These are phyloP conservation scores for Coelopa frigida DNA, from an alignment of 1,140 invertebrate genomes.

Conservation along the genomic window DNA sequence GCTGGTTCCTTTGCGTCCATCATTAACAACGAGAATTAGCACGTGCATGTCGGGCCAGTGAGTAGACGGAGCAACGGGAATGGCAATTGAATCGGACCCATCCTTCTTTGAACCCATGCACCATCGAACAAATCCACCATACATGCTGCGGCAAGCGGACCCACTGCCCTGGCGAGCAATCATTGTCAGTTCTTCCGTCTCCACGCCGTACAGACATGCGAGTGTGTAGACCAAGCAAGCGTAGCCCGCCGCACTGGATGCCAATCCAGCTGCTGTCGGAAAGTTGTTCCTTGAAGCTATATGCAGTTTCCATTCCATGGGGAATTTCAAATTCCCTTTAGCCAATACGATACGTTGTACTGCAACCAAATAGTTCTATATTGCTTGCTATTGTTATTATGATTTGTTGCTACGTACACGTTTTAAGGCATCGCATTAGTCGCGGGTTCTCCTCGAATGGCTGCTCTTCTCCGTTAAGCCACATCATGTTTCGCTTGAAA, in stretches of 20 bases:
- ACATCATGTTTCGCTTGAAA: constrained; percentile 73
- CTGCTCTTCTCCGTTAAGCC: constrained; percentile 83
- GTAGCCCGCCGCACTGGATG: constrained; percentile 97
- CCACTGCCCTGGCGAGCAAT: constrained; percentile 88
- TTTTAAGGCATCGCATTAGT: constrained; percentile 68
- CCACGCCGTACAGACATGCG: constrained; percentile 66
- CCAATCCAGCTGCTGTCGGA: constrained; percentile 95
- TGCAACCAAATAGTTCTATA: constrained; percentile 7
- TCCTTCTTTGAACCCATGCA: constrained; percentile 58
- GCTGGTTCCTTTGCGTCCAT: constrained; percentile 74
- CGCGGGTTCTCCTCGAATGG: constrained; percentile 62
- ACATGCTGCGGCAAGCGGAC: constrained; percentile 91
- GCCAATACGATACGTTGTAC: constrained; percentile 44
- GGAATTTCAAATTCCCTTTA: constrained; percentile 40
- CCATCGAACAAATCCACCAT: constrained; percentile 91
- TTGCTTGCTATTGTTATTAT: neutral
- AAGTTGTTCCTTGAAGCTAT: constrained; percentile 97
- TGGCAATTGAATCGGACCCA: constrained; percentile 78
- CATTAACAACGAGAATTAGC: constrained; percentile 85
- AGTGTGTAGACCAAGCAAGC: constrained; percentile 78
- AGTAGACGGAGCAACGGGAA: constrained; percentile 59
- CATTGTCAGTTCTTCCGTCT: constrained; percentile 68
- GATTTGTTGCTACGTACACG: constrained; percentile 52
- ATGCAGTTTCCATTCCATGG: constrained; percentile 65
- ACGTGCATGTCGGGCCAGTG: constrained; percentile 91